Conservation (phyloP, 2,888 invertebrate species). For the Amiota mariae region DNA sequence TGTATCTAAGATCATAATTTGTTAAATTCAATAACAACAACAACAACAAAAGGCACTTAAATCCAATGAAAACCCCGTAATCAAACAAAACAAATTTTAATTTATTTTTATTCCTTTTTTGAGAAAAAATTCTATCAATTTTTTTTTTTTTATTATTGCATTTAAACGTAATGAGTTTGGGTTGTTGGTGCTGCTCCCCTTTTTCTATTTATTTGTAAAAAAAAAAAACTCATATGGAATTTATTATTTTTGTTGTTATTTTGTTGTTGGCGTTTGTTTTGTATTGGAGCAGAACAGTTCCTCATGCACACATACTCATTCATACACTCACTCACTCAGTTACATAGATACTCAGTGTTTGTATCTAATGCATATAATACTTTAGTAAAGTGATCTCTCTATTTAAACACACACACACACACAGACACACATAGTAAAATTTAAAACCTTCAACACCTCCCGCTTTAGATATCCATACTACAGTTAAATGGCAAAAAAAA, state of each 20-base stretch:
- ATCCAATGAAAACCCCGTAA: neutral
- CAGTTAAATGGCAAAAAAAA: too few relatives aligned
- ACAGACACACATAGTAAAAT: constrained; percentile 7
- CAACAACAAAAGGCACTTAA: neutral
- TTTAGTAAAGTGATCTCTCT: constrained; percentile 11
- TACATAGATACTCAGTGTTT: too few relatives aligned
- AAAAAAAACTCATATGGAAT: constrained; percentile 31
- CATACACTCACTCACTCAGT: neutral
- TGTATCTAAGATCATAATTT: too few relatives aligned
- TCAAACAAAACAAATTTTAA: constrained; percentile 9
- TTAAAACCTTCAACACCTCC: neutral
- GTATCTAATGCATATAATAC: too few relatives aligned
- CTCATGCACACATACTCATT: constrained; percentile 8
- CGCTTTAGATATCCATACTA: too few relatives aligned
- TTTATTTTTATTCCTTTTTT: constrained; percentile 33
- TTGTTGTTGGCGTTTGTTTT: constrained; percentile 32
- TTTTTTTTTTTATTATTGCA: constrained; percentile 36
- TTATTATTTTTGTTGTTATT: constrained; percentile 27
- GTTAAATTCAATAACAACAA: neutral
- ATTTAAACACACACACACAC: constrained; percentile 3
- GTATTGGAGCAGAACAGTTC: constrained; percentile 30
- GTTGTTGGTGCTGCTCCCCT: constrained; percentile 37
- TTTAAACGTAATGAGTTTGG: constrained; percentile 36
- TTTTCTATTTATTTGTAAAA: constrained; percentile 42
- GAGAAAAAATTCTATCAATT: constrained; percentile 22